Conservation (phyloP, 2,113 vertebrate species). For the Cyprinodon tularosa region DNA sequence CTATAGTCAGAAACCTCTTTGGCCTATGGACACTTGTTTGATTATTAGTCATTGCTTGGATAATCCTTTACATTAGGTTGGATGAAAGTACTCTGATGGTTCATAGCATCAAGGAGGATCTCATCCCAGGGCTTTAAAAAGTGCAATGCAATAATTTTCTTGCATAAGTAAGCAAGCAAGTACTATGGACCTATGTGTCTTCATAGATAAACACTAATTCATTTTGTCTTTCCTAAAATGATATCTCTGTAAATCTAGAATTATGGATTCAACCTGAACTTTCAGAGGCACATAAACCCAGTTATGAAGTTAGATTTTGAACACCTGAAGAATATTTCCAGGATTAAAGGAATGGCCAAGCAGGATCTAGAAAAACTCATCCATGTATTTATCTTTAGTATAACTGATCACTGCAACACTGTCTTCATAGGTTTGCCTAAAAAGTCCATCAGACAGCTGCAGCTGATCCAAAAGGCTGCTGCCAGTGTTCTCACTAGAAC, state of each 20-base stretch:
- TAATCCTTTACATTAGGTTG: slow-evolving; percentile 63
- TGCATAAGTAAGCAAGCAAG: slow-evolving; percentile 31
- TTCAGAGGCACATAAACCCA: no score
- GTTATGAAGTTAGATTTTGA: no score
- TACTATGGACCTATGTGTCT: slow-evolving; percentile 18
- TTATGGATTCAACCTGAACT: no score
- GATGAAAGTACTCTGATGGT: slow-evolving; percentile 52
- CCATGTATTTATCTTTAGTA: no score
- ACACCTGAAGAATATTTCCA: no score
- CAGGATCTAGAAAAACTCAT: no score
- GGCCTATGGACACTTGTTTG: slow-evolving; percentile 52
- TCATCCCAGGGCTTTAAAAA: slow-evolving; percentile 51
- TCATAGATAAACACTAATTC: slow-evolving; percentile 5
- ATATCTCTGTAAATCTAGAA: background rate
- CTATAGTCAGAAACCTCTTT: slow-evolving; percentile 44
- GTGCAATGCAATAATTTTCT: slow-evolving; percentile 52
- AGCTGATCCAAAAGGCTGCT: no score
- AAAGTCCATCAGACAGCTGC: no score
- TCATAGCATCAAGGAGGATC: slow-evolving; percentile 62
- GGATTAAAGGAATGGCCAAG: no score
- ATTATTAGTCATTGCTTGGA: slow-evolving; percentile 48
- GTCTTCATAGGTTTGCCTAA: no score
- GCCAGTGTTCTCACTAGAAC: no score
- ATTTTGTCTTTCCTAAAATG: slow-evolving; percentile 5
- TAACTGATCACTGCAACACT: no score